Percentiles rank a stretch among this genome's conserved stretches.
phyloP scores from a whole-genome alignment of 2,888 invertebrate species.

The Amphiduros pacificus region DNA sequence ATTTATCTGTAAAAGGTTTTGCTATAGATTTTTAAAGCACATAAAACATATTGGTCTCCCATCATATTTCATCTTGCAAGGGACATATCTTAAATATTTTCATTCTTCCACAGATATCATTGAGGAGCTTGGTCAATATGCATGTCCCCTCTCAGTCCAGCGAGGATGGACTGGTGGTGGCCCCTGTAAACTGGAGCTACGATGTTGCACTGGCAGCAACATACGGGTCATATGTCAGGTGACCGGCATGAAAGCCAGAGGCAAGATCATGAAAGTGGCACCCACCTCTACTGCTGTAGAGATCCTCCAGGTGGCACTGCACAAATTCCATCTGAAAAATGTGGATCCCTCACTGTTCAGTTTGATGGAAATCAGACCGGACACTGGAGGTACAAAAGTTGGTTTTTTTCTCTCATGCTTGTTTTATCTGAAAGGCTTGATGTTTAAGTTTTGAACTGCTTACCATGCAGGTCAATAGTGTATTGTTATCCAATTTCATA shows the following conservation, averaged over 20 bases:
- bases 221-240: too few species aligned
- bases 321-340: slow-evolving; percentile 1
- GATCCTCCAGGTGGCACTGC: not conserved
- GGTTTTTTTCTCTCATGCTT: too few species aligned
- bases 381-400: slow-evolving; percentile 2
- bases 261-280: not conserved
- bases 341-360: not conserved
- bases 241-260: not conserved
- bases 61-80: too few species aligned
- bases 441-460: too few species aligned
- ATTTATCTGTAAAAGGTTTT: too few species aligned
- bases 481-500: too few species aligned
- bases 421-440: too few species aligned
- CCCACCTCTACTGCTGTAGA: not conserved
- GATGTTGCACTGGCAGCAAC: not conserved
- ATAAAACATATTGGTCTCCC: too few species aligned
- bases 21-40: too few species aligned
- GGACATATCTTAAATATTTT: too few species aligned
- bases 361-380: not conserved
- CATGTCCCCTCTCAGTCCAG: not conserved
- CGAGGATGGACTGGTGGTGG: not conserved
- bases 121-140: not conserved
- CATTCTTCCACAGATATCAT: too few species aligned
- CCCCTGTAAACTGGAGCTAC: not conserved
- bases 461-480: too few species aligned